phyloP scores from a whole-genome alignment of 2,888 invertebrate species.

The Germaria angustata region DNA sequence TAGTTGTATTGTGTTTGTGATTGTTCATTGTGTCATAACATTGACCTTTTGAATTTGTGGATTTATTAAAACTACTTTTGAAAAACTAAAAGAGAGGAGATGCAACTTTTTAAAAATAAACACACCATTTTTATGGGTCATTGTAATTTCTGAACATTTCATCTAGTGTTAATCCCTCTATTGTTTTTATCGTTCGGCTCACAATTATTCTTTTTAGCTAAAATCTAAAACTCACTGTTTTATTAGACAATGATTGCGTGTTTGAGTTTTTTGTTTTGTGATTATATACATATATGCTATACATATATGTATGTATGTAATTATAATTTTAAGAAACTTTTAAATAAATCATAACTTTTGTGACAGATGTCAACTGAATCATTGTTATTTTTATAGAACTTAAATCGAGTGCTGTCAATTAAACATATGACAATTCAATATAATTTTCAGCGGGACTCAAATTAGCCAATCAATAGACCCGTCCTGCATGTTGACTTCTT shows the following conservation, averaged over 20 bases:
- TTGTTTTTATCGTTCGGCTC: background rate
- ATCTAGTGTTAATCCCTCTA: background rate
- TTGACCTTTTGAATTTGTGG: constrained; percentile 34
- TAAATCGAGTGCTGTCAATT: too few species aligned
- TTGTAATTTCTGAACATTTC: background rate
- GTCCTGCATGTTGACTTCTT: too few species aligned
- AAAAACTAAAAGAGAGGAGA: background rate
- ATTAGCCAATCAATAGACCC: too few species aligned
- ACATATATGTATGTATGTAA: background rate
- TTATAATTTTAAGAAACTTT: too few species aligned
- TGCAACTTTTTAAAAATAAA: background rate
- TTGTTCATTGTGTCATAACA: constrained; percentile 9
- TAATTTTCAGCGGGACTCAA: too few species aligned
- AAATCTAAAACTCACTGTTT: background rate
- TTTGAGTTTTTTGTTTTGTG: background rate
- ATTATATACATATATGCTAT: background rate
- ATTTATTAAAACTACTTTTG: background rate
- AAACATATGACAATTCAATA: too few species aligned
- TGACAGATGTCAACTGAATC: too few species aligned
- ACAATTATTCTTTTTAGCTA: background rate
- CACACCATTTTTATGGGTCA: background rate
- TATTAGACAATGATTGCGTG: background rate
- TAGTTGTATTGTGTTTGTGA: constrained; percentile 7
- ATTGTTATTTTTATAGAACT: too few species aligned
- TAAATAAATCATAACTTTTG: too few species aligned